Evolutionary conservation across 2,888 invertebrate genomes (phyloP), one percentile per base, ranked within the genome.

Genomic region (Erynnis tages): DNA sequence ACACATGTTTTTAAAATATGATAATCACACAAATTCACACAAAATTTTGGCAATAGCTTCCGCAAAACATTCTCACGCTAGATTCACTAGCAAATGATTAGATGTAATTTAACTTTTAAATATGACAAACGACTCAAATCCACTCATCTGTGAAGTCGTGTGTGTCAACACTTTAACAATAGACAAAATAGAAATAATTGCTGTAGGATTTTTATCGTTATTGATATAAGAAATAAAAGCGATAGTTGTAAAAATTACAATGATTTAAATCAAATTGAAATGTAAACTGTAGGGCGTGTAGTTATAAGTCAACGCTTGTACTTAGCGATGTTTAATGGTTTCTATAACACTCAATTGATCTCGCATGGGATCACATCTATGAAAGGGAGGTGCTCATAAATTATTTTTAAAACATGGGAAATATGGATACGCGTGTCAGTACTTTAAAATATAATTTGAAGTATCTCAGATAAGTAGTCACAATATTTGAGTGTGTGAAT

Each of bases 321-420:
- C 80, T 78, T 77, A 77, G 74, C 64, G 58, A 71, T 81, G 79
- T 83, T 82, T 76, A 86, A 85, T 86, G 84, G 84, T 82, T 84
- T 84, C 65, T 69, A 78, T 84, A 82, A 87, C 86, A 88, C 73
- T 75, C 84, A 82, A 87, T 88, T 87, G 82, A 82, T 77, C 73
- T 76, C 75, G 84, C 80, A 78, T 84, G 78, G 67, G 56, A 65
- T 73, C 74, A 77, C 77, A 73, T 65, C 41, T 62, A 65, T 57
- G 61, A 61, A 67, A 66, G 67, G 65, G 60, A 67, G 66, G 62
- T 58, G 60, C 58, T 71, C 63, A 71, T 80, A 79, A 75, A 76
- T 75, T 74, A 67, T 70, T 54, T 56, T 59, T 67, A 69, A 71
- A 76, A 76, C 69, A 73, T 74, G 72, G 69, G 71, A 79, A 75